Evolutionary conservation across 2,113 vertebrate genomes (phyloP), one percentile per base, ranked within the genome.

Genomic region (Lophius piscatorius): DNA sequence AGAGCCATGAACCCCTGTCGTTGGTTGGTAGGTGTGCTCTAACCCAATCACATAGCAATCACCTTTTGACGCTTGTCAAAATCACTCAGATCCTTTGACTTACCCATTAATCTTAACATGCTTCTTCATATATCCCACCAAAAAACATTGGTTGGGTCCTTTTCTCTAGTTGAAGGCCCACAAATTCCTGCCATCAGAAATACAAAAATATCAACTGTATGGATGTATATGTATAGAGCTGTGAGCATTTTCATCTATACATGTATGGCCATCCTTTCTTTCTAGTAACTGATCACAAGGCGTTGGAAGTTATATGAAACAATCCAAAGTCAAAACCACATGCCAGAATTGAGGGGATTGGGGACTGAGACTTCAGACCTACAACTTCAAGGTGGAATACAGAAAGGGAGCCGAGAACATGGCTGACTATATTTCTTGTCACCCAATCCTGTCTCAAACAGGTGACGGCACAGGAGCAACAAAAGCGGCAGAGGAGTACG

Each of bases 401-500:
- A 55, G 51, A 13, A 80, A 71, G 13, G 66, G 63, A 8, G 13
- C 36, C 1, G 63, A 77, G 11, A 79, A 62, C 9, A 57, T 42
- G 14, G 62, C 58, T 6, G 69, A 79, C 39, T 52, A 59, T 12
- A 72, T 73, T 35, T 67, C 59, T 12, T 24, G n/a, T 23, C 46
- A 76, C 31, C 46, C 41, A 4, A 16, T 61, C 6, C 13, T 8
- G 0, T 6, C 12, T 14, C 48, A 64, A 17, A 51, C 17, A 34
- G 5, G 5, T 4, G 40, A 69, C 0, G 40, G 23, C 40, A 69
- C 58, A n/a, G 13, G 26, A 7, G 63, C 47, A 39, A 9, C 21
- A 9, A 78, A 76, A 23, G 74, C 67, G 13, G 54, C 50, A 14
- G 60, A 75, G 5, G 78, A 78, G 12, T 78, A 75, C 13, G 40